Percentiles rank a stretch among this genome's conserved stretches.
These are phyloP conservation scores for Microtus montanus DNA, from an alignment of 2,113 vertebrate species.

Conservation along the genomic window DNA sequence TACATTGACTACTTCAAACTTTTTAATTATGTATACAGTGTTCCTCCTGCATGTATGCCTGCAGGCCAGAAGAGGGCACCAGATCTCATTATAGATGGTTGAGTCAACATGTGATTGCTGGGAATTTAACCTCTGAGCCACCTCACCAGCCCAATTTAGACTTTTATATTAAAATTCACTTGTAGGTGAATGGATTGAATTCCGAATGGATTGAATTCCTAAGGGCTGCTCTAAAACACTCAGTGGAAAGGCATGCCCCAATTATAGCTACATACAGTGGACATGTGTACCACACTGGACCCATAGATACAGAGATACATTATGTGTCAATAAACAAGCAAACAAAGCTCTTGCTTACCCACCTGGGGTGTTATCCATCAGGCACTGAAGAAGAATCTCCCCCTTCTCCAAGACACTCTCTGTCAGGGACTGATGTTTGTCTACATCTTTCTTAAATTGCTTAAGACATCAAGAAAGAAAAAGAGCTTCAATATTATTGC, in stretches of 20 bases:
- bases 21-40: background rate
- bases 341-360: background rate
- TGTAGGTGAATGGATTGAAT: background rate
- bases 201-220: background rate
- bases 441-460: slow-evolving; percentile 91
- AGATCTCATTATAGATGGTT: too few species aligned
- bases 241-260: background rate
- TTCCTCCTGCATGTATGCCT: too few species aligned
- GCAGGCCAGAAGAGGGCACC: too few species aligned
- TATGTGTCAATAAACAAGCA: background rate
- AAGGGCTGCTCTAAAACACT: background rate
- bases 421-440: slow-evolving; percentile 87
- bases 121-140: too few species aligned
- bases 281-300: background rate
- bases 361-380: slow-evolving; percentile 91
- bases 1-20: background rate
- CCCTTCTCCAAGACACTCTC: slow-evolving; percentile 89
- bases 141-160: background rate
- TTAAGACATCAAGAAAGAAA: slow-evolving; percentile 71
- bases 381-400: slow-evolving; percentile 89
- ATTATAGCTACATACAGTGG: background rate
- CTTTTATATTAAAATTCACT: background rate
- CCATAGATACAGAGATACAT: background rate
- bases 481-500: slow-evolving; percentile 11
- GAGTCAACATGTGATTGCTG: too few species aligned